Percentiles rank a stretch among this genome's conserved stretches.
phyloP scores from a whole-genome alignment of 2,797 vertebrate genomes.

The Margarornis squamiger region DNA sequence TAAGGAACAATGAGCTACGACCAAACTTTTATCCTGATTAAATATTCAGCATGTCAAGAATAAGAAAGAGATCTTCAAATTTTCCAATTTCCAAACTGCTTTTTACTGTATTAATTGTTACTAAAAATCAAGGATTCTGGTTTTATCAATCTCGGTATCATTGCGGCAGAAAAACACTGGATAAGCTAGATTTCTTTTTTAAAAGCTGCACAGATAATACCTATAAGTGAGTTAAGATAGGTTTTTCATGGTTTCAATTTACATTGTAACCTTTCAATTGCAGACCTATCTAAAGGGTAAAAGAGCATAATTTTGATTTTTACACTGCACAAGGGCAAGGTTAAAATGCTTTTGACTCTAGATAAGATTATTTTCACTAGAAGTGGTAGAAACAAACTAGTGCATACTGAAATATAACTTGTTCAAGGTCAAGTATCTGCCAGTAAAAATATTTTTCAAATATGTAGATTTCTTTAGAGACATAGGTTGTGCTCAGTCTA shows the following conservation, averaged over 20 bases:
- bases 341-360: not conserved
- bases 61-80: not conserved
- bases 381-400: not conserved
- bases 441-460: not conserved
- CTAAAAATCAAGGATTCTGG: not conserved
- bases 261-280: not conserved
- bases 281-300: not conserved
- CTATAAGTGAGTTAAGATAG: not conserved
- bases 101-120: not conserved
- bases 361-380: not conserved
- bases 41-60: conserved; percentile 64
- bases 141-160: not conserved
- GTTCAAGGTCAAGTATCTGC: not conserved
- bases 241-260: not conserved
- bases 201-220: not conserved
- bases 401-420: not conserved
- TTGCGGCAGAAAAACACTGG: not conserved
- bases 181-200: not conserved
- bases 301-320: not conserved
- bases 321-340: not conserved
- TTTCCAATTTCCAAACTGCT: not conserved
- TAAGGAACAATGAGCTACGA: conserved; percentile 76
- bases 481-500: not conserved
- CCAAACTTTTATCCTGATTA: conserved; percentile 31
- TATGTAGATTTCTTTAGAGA: not conserved